Conservation (phyloP, 2,888 invertebrate species). For the Homarus gammarus region DNA sequence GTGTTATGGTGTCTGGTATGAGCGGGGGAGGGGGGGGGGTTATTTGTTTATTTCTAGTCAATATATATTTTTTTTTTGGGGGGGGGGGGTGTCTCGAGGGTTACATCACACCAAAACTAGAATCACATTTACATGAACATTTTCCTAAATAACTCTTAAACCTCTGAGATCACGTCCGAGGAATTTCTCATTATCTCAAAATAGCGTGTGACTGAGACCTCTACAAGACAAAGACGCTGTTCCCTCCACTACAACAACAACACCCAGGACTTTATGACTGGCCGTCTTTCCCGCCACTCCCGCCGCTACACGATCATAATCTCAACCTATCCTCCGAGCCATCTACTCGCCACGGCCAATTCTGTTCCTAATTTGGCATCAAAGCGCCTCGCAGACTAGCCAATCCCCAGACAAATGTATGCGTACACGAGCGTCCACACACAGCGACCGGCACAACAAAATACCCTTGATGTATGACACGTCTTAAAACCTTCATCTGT, state of each 20-base stretch:
- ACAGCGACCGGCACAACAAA: neutral
- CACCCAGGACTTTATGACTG: neutral
- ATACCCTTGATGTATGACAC: neutral
- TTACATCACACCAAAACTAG: too few relatives aligned
- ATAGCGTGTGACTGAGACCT: neutral
- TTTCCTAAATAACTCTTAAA: neutral
- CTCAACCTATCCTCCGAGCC: neutral
- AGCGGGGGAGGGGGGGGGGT: too few relatives aligned
- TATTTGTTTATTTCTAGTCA: too few relatives aligned
- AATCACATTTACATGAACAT: neutral
- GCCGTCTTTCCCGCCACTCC: neutral
- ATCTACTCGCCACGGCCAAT: neutral
- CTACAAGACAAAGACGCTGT: neutral
- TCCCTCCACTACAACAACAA: neutral
- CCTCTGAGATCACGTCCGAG: neutral
- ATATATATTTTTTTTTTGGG: too few relatives aligned
- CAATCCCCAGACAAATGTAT: neutral
- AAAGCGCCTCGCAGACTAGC: neutral
- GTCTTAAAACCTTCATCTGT: neutral
- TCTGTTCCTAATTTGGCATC: neutral
- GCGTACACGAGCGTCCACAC: neutral
- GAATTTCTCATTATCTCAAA: neutral
- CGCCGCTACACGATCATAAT: neutral
- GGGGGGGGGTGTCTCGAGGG: too few relatives aligned
- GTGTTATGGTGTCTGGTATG: too few relatives aligned